These are phyloP conservation scores for Drosophila quinaria DNA, from an alignment of 2,888 invertebrate genomes.

Conservation along the genomic window DNA sequence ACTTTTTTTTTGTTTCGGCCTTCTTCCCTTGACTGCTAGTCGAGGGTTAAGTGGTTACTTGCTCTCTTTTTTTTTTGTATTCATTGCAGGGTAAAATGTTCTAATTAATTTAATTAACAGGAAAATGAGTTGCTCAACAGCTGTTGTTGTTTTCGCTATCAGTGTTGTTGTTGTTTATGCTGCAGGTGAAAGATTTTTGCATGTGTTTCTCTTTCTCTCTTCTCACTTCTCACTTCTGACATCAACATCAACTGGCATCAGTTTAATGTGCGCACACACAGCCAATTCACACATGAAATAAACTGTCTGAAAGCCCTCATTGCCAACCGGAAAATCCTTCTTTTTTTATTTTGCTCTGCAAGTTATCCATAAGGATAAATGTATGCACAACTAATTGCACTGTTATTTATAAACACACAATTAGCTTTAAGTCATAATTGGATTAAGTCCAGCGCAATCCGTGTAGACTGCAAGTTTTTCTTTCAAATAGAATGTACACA, in stretches of 20 bases:
- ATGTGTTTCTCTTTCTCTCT: constrained; percentile 20
- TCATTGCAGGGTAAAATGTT: constrained; percentile 39
- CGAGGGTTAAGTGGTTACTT: constrained; percentile 41
- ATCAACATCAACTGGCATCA: constrained; percentile 16
- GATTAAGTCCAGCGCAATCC: background rate
- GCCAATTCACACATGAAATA: constrained; percentile 1
- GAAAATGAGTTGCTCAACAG: constrained; percentile 75
- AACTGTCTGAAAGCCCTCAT: constrained; percentile 7
- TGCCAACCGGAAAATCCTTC: constrained; percentile 26
- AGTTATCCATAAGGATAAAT: background rate
- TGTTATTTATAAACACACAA: constrained; percentile 22
- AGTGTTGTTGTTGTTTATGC: constrained; percentile 29
- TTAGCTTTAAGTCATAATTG: constrained; percentile 28
- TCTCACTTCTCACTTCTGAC: background rate
- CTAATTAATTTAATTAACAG: constrained; percentile 81
- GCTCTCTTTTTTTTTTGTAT: constrained; percentile 18
- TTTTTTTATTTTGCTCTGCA: background rate
- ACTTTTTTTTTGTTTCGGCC: background rate
- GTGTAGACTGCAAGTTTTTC: background rate
- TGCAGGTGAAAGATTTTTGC: constrained; percentile 56
- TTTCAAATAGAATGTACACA: background rate
- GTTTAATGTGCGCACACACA: constrained; percentile 4
- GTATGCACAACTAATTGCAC: constrained; percentile 34
- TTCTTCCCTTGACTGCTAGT: background rate
- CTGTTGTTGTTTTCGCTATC: constrained; percentile 45